phyloP scores from a whole-genome alignment of 2,113 vertebrate genomes.

The Microtus oregoni region DNA sequence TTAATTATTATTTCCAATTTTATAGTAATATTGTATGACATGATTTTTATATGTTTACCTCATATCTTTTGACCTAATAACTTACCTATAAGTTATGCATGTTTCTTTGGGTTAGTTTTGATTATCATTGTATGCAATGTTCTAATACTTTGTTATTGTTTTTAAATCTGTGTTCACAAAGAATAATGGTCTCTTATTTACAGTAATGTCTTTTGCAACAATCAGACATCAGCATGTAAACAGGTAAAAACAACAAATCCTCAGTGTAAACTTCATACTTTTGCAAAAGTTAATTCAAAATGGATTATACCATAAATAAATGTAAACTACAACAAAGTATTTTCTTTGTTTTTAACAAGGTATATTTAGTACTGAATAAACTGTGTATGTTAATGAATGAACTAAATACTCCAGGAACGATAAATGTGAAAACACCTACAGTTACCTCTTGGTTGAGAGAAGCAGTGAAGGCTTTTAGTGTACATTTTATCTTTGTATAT shows the following conservation, averaged over 20 bases:
- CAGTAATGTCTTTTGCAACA: neutral
- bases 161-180: neutral
- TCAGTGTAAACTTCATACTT: neutral
- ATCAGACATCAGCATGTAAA: neutral
- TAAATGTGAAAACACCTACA: neutral
- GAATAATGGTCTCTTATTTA: neutral
- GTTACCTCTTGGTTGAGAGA: neutral
- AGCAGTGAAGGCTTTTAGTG: neutral
- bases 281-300: conserved; percentile 4
- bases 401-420: conserved; percentile 7
- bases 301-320: neutral
- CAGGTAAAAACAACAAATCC: neutral
- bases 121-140: neutral
- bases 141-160: neutral
- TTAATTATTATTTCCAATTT: neutral
- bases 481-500: neutral
- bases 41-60: neutral
- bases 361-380: neutral
- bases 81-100: neutral
- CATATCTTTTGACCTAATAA: neutral
- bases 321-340: neutral
- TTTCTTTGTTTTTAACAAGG: neutral
- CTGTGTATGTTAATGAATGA: neutral
- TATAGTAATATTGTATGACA: neutral
- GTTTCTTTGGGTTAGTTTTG: neutral